Percentiles rank a stretch among this genome's conserved stretches.
Evolutionary conservation across 2,797 vertebrate species (phyloP).

Genomic region (Phataginus tetradactyla): DNA sequence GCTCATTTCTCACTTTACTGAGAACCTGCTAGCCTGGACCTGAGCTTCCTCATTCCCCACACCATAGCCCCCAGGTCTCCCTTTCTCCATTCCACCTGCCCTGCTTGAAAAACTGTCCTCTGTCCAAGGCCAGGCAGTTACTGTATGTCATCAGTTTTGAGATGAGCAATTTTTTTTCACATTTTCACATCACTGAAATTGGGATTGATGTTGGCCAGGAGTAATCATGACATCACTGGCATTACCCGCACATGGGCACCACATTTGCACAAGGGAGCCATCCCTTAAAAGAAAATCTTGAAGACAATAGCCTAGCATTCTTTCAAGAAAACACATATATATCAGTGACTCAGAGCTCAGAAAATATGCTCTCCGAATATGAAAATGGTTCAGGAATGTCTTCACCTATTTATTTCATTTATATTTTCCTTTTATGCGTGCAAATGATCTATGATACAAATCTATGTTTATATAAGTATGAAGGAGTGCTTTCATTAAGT

Average conservation of each 20-base stretch:
- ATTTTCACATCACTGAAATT: background rate
- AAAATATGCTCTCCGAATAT: background rate
- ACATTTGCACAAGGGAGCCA: background rate
- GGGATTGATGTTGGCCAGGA: background rate
- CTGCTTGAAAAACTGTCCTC: background rate
- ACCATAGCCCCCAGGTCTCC: background rate
- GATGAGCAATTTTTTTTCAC: background rate
- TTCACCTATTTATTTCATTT: background rate
- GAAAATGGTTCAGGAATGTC: background rate
- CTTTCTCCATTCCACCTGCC: background rate
- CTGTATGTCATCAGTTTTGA: background rate
- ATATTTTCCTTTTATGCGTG: background rate
- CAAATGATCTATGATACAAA: slow-evolving; percentile 5
- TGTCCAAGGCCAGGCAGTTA: background rate
- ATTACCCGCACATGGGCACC: rapidly evolving
- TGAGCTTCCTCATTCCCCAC: background rate
- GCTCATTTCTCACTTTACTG: rapidly evolving
- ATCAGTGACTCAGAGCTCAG: background rate
- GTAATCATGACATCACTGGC: background rate
- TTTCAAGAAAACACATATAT: background rate
- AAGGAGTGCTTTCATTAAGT: background rate
- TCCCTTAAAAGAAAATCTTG: background rate
- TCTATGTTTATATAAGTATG: background rate
- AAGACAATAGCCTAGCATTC: background rate
- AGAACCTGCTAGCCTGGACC: background rate